Percentiles rank a stretch among this genome's conserved stretches.
Conservation (phyloP, 2,888 invertebrate genomes). For the Dorcus parallelipipedus region DNA sequence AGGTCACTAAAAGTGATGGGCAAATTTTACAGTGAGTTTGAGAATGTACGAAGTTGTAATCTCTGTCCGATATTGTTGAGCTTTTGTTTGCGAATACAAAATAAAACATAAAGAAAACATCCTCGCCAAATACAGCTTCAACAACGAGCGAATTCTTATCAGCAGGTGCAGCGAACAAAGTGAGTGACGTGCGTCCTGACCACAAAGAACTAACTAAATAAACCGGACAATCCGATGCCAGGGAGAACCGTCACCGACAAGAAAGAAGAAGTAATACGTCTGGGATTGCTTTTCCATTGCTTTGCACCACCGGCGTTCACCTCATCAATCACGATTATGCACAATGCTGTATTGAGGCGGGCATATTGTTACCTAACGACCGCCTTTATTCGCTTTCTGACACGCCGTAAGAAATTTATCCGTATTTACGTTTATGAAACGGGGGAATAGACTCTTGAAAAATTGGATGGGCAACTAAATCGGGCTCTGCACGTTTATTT, state of each 20-base stretch:
- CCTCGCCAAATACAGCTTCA: too few relatives aligned
- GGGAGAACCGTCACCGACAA: constrained; percentile 1
- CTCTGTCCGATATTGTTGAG: too few relatives aligned
- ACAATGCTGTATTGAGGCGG: constrained; percentile 25
- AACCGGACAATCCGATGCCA: constrained; percentile 12
- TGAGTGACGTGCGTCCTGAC: constrained; percentile 4
- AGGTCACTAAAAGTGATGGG: too few relatives aligned
- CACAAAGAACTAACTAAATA: constrained; percentile 17
- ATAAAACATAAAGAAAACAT: too few relatives aligned
- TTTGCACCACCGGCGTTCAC: background rate
- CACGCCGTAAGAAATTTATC: constrained; percentile 27
- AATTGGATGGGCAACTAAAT: constrained; percentile 21
- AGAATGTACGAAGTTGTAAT: too few relatives aligned
- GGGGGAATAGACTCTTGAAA: constrained; percentile 10
- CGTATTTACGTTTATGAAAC: constrained; percentile 12
- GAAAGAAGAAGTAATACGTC: constrained; percentile 16
- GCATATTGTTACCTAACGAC: constrained; percentile 24
- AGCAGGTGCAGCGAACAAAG: background rate
- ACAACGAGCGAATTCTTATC: background rate
- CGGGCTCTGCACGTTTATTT: background rate
- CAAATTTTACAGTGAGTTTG: too few relatives aligned
- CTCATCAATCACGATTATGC: constrained; percentile 25
- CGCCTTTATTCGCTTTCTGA: constrained; percentile 22
- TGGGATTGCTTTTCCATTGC: constrained; percentile 25
- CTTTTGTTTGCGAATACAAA: too few relatives aligned